Conservation (phyloP, 2,888 invertebrate genomes). For the Lymantria dispar region DNA sequence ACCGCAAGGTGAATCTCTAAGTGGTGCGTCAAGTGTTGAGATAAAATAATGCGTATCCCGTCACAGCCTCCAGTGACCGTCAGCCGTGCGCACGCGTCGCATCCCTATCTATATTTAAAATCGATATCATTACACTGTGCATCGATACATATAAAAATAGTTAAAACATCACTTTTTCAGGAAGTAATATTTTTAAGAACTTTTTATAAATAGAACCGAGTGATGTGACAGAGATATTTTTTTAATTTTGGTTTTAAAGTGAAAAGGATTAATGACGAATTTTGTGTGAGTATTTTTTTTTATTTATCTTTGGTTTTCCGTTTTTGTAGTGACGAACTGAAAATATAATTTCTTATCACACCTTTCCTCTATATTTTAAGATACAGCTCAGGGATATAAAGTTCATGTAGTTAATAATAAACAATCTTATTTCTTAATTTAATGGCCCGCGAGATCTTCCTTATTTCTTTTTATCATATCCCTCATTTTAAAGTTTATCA, state of each 20-base stretch:
- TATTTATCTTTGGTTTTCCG: not conserved
- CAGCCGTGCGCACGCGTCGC: constrained; percentile 40
- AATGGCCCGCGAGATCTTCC: too few species aligned
- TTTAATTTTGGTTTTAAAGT: constrained; percentile 1
- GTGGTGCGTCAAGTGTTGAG: constrained; percentile 33
- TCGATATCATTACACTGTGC: constrained; percentile 22
- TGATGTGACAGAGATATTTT: constrained; percentile 12
- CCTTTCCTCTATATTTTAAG: too few species aligned
- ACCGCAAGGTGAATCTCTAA: constrained; percentile 29
- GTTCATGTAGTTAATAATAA: too few species aligned
- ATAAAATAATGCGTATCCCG: constrained; percentile 52
- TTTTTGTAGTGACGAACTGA: too few species aligned
- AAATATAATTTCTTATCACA: too few species aligned
- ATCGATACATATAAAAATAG: constrained; percentile 39
- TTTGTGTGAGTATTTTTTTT: constrained; percentile 20
- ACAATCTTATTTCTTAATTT: too few species aligned
- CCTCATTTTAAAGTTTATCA: too few species aligned
- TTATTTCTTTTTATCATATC: too few species aligned
- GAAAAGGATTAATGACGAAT: constrained; percentile 32
- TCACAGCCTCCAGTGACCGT: constrained; percentile 48
- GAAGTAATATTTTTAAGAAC: not conserved
- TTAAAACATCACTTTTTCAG: constrained; percentile 37
- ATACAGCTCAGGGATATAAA: too few species aligned
- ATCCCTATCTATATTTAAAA: constrained; percentile 30
- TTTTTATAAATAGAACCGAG: constrained; percentile 2